Conservation (phyloP, 2,113 vertebrate genomes). For the Peucedramus taeniatus region DNA sequence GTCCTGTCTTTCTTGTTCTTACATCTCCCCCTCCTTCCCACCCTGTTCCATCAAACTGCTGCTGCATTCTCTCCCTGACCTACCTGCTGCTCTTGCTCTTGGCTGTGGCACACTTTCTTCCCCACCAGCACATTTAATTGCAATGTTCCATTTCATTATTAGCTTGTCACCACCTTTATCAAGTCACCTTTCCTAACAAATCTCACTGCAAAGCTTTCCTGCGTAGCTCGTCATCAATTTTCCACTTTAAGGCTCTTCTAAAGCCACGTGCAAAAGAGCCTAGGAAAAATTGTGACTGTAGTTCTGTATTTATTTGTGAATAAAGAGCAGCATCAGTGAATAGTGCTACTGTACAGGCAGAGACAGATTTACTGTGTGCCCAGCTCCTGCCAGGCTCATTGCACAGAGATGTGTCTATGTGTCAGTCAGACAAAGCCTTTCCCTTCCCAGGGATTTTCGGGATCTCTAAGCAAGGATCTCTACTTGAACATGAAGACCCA, state of each 20-base stretch:
- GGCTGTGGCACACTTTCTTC: background rate
- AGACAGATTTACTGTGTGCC: conserved; percentile 27
- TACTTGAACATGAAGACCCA: accelerated
- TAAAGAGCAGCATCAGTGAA: conserved; percentile 31
- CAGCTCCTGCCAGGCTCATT: conserved; percentile 6
- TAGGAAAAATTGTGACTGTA: background rate
- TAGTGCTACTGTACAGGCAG: conserved; percentile 9
- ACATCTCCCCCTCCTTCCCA: background rate
- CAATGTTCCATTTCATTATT: conserved; percentile 31
- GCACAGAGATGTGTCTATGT: background rate
- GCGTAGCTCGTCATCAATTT: background rate
- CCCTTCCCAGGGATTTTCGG: background rate
- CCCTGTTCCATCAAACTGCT: background rate
- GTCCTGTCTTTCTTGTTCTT: conserved; percentile 21
- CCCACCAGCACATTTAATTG: conserved; percentile 24
- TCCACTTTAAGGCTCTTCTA: background rate
- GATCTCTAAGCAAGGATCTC: background rate
- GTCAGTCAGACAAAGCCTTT: conserved; percentile 9
- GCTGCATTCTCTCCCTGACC: background rate
- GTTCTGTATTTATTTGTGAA: conserved; percentile 15
- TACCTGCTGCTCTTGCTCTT: background rate
- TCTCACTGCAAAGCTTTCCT: background rate
- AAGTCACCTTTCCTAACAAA: background rate
- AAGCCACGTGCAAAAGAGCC: background rate
- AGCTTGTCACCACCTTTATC: conserved; percentile 21